These are phyloP conservation scores for Portevinia maculata DNA, from an alignment of 2,888 invertebrate genomes.

Conservation along the genomic window DNA sequence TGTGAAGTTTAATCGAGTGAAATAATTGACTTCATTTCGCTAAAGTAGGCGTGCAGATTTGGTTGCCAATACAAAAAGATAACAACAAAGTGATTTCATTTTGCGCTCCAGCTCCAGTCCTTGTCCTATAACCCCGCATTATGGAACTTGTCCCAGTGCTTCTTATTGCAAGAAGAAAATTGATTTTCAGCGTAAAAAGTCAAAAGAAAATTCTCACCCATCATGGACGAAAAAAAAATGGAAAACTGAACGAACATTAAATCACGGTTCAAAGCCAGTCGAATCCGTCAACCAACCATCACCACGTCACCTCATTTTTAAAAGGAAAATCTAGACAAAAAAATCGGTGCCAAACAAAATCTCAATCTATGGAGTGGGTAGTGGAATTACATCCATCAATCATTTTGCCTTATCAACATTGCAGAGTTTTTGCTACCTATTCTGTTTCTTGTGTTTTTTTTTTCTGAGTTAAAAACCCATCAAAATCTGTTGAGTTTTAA, in stretches of 20 bases:
- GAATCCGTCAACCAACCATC: conserved; percentile 61
- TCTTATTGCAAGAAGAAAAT: conserved; percentile 27
- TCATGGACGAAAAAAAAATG: conserved; percentile 25
- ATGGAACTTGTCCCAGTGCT: conserved; percentile 26
- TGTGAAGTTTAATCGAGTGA: conserved; percentile 63
- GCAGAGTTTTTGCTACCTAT: conserved; percentile 34
- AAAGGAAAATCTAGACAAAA: conserved; percentile 18
- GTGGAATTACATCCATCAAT: conserved; percentile 61
- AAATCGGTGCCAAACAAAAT: conserved; percentile 11
- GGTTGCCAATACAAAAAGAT: conserved; percentile 62
- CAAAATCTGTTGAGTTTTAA: conserved; percentile 44
- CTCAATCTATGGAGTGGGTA: conserved; percentile 26
- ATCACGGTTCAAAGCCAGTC: conserved; percentile 60
- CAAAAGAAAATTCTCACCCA: conserved; percentile 11
- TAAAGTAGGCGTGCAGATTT: conserved; percentile 67
- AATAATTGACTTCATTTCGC: conserved; percentile 68
- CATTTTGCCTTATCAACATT: conserved; percentile 61
- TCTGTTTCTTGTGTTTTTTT: conserved; percentile 1
- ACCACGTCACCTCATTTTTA: conserved; percentile 49
- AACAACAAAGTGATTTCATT: conserved; percentile 52
- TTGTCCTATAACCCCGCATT: conserved; percentile 29
- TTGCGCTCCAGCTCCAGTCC: conserved; percentile 10
- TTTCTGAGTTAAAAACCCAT: conserved; percentile 41
- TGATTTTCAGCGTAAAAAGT: conserved; percentile 46
- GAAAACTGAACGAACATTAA: conserved; percentile 51